phyloP scores from a whole-genome alignment of 2,113 vertebrate species.

The Grammomys dolichurus region DNA sequence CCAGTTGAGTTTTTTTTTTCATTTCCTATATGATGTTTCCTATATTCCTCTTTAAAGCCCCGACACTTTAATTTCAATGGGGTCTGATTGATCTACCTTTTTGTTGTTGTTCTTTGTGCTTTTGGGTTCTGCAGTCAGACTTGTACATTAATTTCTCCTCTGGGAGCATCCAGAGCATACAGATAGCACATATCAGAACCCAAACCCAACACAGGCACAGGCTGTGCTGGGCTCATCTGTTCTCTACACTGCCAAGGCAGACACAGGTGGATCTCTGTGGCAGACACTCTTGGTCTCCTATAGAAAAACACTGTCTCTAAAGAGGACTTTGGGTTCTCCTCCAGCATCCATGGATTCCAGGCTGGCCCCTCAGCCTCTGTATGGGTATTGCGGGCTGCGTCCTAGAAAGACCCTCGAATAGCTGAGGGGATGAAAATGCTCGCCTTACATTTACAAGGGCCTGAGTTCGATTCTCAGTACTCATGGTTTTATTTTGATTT shows the following conservation, averaged over 20 bases:
- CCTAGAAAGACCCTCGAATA: neutral
- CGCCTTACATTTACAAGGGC: too few relatives aligned
- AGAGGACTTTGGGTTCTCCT: too few relatives aligned
- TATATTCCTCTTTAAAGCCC: neutral
- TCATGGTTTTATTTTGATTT: neutral
- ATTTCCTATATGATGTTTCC: neutral
- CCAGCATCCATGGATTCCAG: rapidly evolving
- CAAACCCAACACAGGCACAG: too few relatives aligned
- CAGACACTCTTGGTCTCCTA: neutral
- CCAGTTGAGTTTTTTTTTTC: neutral
- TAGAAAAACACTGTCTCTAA: neutral
- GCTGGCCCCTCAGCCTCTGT: neutral
- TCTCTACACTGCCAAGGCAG: too few relatives aligned
- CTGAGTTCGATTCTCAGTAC: neutral
- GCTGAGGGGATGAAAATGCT: neutral
- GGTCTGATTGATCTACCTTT: neutral
- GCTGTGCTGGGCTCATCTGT: neutral
- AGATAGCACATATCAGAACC: neutral
- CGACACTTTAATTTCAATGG: neutral
- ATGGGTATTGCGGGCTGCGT: neutral
- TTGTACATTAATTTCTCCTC: neutral
- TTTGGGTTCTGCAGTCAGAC: neutral
- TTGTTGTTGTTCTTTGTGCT: neutral
- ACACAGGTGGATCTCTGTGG: neutral
- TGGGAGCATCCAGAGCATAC: neutral